Percentiles rank a stretch among this genome's conserved stretches.
These are phyloP conservation scores for Scylla paramamosain DNA, from an alignment of 1,140 invertebrate genomes.

Conservation along the genomic window DNA sequence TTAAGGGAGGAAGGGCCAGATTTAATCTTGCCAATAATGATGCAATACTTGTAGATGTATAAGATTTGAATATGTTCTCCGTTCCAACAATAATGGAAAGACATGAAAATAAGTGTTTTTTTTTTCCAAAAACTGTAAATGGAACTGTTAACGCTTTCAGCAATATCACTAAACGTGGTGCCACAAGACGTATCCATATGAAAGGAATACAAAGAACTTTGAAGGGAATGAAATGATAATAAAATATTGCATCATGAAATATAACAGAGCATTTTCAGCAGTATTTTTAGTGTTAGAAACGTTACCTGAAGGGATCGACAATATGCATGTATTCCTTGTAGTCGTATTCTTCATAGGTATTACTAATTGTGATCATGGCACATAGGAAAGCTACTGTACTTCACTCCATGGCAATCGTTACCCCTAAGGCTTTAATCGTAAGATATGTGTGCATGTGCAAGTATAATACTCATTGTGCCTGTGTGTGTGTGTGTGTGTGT, in stretches of 20 bases:
- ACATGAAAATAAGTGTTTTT: no score
- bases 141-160: no score
- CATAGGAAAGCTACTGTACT: background rate
- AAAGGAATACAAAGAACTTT: no score
- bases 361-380: background rate
- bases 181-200: no score
- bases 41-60: no score
- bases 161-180: no score
- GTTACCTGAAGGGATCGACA: background rate
- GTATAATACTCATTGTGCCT: background rate
- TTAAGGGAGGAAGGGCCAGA: no score
- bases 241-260: background rate
- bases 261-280: background rate
- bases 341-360: background rate
- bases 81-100: no score
- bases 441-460: background rate
- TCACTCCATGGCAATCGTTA: slow-evolving; percentile 10
- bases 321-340: background rate
- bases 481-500: background rate
- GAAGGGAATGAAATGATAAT: no score
- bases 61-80: no score
- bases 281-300: slow-evolving; percentile 14
- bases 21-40: no score
- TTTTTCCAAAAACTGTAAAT: no score
- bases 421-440: background rate